Base-by-base conservation (phyloP, 2,888 invertebrate genomes). In the Bembecia ichneumoniformis region DNA sequence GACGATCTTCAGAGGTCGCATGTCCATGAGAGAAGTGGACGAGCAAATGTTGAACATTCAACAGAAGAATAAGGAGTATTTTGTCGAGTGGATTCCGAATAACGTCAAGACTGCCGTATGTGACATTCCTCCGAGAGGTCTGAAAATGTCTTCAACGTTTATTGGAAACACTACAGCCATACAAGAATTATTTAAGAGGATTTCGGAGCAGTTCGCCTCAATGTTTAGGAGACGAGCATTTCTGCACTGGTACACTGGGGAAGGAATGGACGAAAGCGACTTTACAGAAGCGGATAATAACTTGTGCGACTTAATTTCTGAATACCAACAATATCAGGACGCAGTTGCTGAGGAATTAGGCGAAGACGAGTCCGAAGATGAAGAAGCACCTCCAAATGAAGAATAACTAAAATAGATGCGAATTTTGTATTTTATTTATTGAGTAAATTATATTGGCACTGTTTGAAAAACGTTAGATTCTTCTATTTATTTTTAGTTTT, bases 181-280 rank as follows among this genome's bases (percentile, higher is more conserved):
- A 59, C 95, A 96, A 68, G 95, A 96, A 71, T 73, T 96, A 52
- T 96, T 96, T 81, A 95, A 95, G 72, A 89, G 96, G 65, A 93
- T 95, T 57, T 91, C 93, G 13, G 94, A 94, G 70, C 95, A 95
- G 74, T 95, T 94, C 68, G 89, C 93, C 7, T 93, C 94, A 61
- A 96, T 97, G 97, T 97, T 96, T 88, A 90, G 96, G 58, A 91
- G 96, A 62, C 97, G 96, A 82, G 97, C 97, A 68, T 97, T 97
- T 90, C 89, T 97, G 63, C 97, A 97, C 88, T 97, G 97, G 97
- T 97, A 97, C 84, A 95, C 96, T 45, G 95, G 96, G 20, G 97
- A 97, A 74, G 97, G 97, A 49, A 97, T 97, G 97, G 96, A 97
- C 69, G 96, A 96, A 77, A 91, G 92, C 90, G 97, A 97, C 75